These are phyloP conservation scores for Phrynocephalus forsythii DNA, from an alignment of 2,797 vertebrate species.

Conservation along the genomic window DNA sequence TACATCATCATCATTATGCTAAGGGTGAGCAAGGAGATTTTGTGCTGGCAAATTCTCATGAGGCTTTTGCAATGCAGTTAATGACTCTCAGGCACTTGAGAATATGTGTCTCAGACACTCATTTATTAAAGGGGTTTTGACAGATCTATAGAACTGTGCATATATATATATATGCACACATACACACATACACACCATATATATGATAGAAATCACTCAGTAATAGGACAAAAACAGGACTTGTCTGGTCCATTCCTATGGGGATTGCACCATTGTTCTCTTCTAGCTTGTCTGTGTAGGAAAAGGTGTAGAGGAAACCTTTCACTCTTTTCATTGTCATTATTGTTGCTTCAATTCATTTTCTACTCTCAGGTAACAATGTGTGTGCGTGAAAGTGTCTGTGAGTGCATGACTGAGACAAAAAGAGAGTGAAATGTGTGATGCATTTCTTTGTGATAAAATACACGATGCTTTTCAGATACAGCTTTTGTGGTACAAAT, in stretches of 20 bases:
- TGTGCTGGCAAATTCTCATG: conserved; percentile 10
- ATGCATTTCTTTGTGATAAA: not conserved
- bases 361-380: not conserved
- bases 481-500: not conserved
- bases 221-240: not conserved
- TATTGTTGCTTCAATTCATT: not conserved
- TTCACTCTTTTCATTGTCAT: no score
- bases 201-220: not conserved
- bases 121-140: conserved; percentile 42
- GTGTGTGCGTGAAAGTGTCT: no score
- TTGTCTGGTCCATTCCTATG: not conserved
- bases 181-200: no score
- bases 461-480: not conserved
- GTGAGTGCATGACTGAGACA: not conserved
- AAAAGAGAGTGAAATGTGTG: not conserved
- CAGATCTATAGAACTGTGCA: conserved; percentile 21
- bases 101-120: conserved; percentile 33
- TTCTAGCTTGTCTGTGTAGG: not conserved
- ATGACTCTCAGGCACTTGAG: conserved; percentile 37
- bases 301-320: no score
- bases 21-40: conserved; percentile 40
- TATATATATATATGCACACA: no score
- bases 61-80: conserved; percentile 37
- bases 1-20: conserved; percentile 41
- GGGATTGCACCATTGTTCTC: not conserved